Evolutionary conservation across 2,888 invertebrate genomes (phyloP), one percentile per base, ranked within the genome.

Genomic region (Monopis laevigella): DNA sequence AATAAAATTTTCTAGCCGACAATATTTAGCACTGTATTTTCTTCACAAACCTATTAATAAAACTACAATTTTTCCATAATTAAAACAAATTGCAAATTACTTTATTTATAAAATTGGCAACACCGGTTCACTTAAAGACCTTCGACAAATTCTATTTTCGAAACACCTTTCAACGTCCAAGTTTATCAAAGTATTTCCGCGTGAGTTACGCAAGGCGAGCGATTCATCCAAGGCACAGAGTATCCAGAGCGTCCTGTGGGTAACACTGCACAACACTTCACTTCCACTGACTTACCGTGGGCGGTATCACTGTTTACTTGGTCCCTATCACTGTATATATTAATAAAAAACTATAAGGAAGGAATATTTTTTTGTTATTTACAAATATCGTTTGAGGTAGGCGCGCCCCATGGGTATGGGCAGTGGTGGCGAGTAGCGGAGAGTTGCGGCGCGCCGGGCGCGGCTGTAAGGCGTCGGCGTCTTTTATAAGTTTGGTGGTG

Each of bases 361-460:
- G 52, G 59, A 60, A 61, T 26, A 29, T 60, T 56, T 62, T 62
- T 65, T 61, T 59, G 60, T 52, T 58, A 64, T 35, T 24, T 54
- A 53, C 59, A 57, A 67, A 66, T 77, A 75, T 75, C 72, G 72
- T 61, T 61, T 58, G 62, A 66, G 65, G 62, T 73, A 71, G 62
- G 77, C 70, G 78, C 77, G 75, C 77, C 72, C 80, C 80, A 80
- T 80, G 74, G 67, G 80, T 73, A 72, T 56, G 62, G 75, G 63
- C 65, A 63, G 58, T 60, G 59, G 64, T 30, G 21, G 14, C n/a
- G n/a, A n/a, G n/a, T n/a, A n/a, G n/a, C n/a, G n/a, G 39, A 32
- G 40, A 40, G 65, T 62, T 73, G 75, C 58, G 64, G 60, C 71
- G 75, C 68, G 70, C 64, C 73, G 77, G 67, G 75, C 77, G 72